Conservation (phyloP, 1,140 invertebrate species). For the silkworm (Bombyx mori) region ASM3026992v2 NC_085125.1:7406001-7406500, state of each 20-base stretch:
- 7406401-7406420: constrained; percentile 72
- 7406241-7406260: constrained; percentile 14
- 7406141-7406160: too few relatives aligned
- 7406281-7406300: constrained; percentile 53
- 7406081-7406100: too few relatives aligned
- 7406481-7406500: constrained; percentile 42
- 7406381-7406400: constrained; percentile 53
- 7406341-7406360: constrained; percentile 69
- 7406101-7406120: too few relatives aligned
- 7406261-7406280: constrained; percentile 65
- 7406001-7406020: too few relatives aligned
- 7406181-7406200: too few relatives aligned
- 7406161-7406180: too few relatives aligned
- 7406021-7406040: too few relatives aligned
- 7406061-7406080: too few relatives aligned
- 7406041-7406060: too few relatives aligned
- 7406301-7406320: constrained; percentile 58
- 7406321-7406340: constrained; percentile 55
- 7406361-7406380: constrained; percentile 60
- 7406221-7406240: too few relatives aligned
- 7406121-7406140: too few relatives aligned
- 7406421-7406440: constrained; percentile 70
- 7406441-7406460: constrained; percentile 72
- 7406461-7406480: constrained; percentile 72
- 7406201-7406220: too few relatives aligned